A percentile compares a stretch with the other conserved stretches of the same genome.
Evolutionary conservation across 2,113 vertebrate genomes (phyloP).

Genomic region (Motacilla alba): DNA sequence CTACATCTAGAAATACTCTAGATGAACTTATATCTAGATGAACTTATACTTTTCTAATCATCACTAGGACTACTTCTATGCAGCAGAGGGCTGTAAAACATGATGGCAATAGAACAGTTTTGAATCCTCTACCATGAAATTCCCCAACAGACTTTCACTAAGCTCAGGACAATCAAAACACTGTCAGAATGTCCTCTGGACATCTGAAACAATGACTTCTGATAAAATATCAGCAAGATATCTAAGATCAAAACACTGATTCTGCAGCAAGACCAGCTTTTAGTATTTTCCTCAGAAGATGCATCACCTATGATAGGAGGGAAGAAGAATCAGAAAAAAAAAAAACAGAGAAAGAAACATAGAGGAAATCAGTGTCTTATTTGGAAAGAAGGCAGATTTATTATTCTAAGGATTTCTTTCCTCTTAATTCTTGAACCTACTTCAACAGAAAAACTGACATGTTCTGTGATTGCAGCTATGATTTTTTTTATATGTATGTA

Average conservation of each 20-base stretch:
- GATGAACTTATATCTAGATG: accelerated
- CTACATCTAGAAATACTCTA: background rate
- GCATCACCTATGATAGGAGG: background rate
- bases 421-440: background rate
- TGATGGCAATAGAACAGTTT: background rate
- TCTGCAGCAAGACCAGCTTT: background rate
- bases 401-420: background rate
- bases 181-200: background rate
- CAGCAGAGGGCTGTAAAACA: background rate
- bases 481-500: background rate
- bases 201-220: background rate
- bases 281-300: background rate
- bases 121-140: background rate
- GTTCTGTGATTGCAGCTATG: background rate
- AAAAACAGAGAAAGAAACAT: background rate
- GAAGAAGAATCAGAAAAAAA: background rate
- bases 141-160: background rate
- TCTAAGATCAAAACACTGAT: background rate
- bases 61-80: background rate
- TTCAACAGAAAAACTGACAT: background rate
- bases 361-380: background rate
- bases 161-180: background rate
- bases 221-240: background rate
- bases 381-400: background rate
- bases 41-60: background rate